phyloP scores from a whole-genome alignment of 2,797 vertebrate species.

The Malurus leucopterus region DNA sequence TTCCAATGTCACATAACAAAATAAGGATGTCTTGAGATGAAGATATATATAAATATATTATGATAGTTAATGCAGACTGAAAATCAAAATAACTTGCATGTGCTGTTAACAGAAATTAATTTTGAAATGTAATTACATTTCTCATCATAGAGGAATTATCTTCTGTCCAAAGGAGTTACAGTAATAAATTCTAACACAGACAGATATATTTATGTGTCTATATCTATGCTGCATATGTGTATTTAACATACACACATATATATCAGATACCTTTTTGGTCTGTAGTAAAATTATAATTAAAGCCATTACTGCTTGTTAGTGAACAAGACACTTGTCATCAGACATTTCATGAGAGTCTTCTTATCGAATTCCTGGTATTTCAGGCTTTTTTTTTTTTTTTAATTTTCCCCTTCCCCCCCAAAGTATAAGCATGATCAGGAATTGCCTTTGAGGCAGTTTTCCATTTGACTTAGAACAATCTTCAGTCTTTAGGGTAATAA shows the following conservation, averaged over 20 bases:
- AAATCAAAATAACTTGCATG: background rate
- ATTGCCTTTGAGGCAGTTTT: background rate
- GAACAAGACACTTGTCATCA: background rate
- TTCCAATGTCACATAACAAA: constrained; percentile 10
- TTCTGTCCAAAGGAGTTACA: background rate
- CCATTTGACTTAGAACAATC: background rate
- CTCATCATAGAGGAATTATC: background rate
- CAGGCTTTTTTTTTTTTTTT: background rate
- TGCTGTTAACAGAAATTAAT: background rate
- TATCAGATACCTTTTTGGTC: background rate
- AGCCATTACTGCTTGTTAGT: background rate
- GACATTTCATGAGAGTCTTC: background rate
- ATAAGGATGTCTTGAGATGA: background rate
- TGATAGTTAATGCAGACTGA: background rate
- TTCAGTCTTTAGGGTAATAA: background rate
- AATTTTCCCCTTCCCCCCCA: too few species aligned
- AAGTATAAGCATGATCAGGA: background rate
- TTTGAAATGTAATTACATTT: background rate
- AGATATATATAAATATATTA: background rate
- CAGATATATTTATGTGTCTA: fast-evolving
- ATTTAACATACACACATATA: too few species aligned
- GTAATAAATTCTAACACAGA: background rate
- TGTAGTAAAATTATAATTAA: background rate
- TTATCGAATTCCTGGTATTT: background rate
- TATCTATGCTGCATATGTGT: background rate